Base-by-base conservation (phyloP, 23 tunicate species). In the Ascidia mentula region DNA sequence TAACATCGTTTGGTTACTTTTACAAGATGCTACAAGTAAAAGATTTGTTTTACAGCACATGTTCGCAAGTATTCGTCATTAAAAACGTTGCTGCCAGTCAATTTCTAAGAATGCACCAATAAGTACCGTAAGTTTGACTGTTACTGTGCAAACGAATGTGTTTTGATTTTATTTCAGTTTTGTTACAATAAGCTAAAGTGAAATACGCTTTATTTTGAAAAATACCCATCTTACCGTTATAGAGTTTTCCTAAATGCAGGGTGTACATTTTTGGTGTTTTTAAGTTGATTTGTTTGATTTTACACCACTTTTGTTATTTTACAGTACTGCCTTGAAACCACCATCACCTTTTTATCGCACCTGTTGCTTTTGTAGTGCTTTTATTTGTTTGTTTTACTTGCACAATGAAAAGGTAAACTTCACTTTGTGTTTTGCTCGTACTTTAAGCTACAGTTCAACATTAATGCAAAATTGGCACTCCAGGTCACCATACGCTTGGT, bases 401-500 rank as follows among this genome's bases (percentile, higher is more conserved):
- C 65, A 53, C 65, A 53, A 53, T 53, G 65, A 53, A 53, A 53
- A 26, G 65, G 65, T 53, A 9, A 53, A 28, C 24, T 42, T 42
- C 15, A 42, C 15, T 12, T 42, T 12, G 53, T 42, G 53, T 12
- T 9, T 42, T 42, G 53, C 15, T 15, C 12, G 15, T 42, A 9
- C 15, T 42, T 42, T 12, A 9, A 42, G 53, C 12, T 9, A 42
- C n/a, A n/a, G n/a, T n/a, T 42, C 53, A 42, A 42, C 15, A 9
- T 9, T 15, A 42, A 42, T 9, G 53, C 53, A 53, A 53, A 6
- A 26, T 20, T 28, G 22, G 65, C 42, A 6, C 0, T 82, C 18
- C 35, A 82, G 86, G 75, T 79, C 79, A 20, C 86, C 86, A 1
- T 84, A 72, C 53, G 38, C 71, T 38, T 86, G 90, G 84, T 74